Evolutionary conservation across 2,888 invertebrate species (phyloP).

Genomic region (Selenia dentaria): DNA sequence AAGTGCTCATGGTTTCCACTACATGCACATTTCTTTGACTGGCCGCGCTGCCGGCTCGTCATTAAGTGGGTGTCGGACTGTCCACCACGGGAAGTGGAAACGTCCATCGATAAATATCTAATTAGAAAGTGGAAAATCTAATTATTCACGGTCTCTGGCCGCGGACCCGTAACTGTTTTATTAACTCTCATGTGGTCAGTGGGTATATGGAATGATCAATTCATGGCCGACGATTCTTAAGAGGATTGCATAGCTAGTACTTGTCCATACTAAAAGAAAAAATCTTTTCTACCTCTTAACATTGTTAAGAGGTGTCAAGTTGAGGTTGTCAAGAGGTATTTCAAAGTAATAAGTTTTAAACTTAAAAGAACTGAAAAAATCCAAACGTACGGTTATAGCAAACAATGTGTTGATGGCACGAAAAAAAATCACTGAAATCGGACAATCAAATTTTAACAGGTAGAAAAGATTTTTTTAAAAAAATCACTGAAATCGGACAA

Average conservation of each 20-base stretch:
- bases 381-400: too few relatives aligned
- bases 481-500: too few relatives aligned
- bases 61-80: constrained; percentile 42
- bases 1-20: constrained; percentile 6
- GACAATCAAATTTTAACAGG: too few relatives aligned
- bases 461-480: too few relatives aligned
- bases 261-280: constrained; percentile 15
- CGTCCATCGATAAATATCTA: constrained; percentile 46
- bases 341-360: too few relatives aligned
- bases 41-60: constrained; percentile 27
- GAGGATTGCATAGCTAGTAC: constrained; percentile 8
- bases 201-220: constrained; percentile 13
- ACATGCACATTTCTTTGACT: constrained; percentile 20
- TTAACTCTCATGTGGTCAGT: constrained; percentile 24
- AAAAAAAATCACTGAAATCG: too few relatives aligned
- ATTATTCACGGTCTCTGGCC: constrained; percentile 44
- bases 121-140: constrained; percentile 66
- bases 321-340: too few relatives aligned
- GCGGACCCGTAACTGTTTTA: constrained; percentile 26
- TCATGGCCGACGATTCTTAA: constrained; percentile 12
- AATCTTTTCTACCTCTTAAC: too few relatives aligned
- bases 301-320: too few relatives aligned
- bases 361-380: too few relatives aligned
- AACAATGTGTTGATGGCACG: too few relatives aligned
- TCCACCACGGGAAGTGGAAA: constrained; percentile 38